Base-by-base conservation (phyloP, 2,888 invertebrate genomes). In the Oligia strigilis region DNA sequence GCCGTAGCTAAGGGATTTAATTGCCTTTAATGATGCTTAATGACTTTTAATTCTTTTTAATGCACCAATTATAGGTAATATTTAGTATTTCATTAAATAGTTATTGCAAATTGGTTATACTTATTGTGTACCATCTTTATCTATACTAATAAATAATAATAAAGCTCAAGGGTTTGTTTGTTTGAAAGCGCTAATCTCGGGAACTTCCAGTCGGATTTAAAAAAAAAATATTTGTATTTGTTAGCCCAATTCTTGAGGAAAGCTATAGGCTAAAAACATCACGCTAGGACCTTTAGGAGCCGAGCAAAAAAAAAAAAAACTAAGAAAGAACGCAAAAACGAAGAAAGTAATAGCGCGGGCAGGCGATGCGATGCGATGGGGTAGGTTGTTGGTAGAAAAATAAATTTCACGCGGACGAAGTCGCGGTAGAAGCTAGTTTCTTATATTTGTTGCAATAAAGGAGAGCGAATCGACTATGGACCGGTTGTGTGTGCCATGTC, bases 11-110 rank as follows among this genome's bases (percentile, higher is more conserved):
- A 83, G 80, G 76, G 79, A 84, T 84, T 88, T 78, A 86, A 89
- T 87, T 81, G 77, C 72, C 72, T 78, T 82, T 89, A 87, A 88
- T 84, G 78, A 85, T 72, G 40, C 71, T 23, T 83, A 87, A 89
- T 81, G 79, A 75, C 52, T 75, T 85, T 80, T 76, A 75, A 86
- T 82, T 83, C 67, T 69, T 46, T 72, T 82, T 79, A 71, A 80
- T 77, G 58, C 64, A 55, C 67, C 78, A 75, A 29, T 36, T 66
- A 66, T 58, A 52, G 9, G 40, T 43, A 46, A n/a, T 58, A 52
- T 76, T 74, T 60, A n/a, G 49, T 71, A 70, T 64, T 75, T 40
- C 3, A 40, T 65, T n/a, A 49, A 74, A 40, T 40, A 29, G 9
- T 72, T 55, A 60, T 65, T 64, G 4, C 46, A 52, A 58, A 5